Base-by-base conservation (phyloP, 2,113 vertebrate genomes). In the Caranx melampygus region DNA sequence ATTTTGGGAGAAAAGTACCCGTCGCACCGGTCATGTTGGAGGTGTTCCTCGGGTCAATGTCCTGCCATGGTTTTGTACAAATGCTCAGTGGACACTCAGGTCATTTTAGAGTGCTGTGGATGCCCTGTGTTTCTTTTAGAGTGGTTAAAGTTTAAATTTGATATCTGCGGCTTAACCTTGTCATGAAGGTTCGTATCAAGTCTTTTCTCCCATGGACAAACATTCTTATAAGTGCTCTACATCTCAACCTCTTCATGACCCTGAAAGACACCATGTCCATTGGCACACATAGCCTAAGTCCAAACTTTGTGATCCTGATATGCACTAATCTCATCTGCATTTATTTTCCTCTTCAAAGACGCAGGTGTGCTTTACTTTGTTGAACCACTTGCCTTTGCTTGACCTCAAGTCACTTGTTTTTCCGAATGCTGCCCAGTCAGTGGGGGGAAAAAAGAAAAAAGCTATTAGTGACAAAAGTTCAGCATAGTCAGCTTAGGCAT, bases 341-440 rank as follows among this genome's bases (percentile, higher is more conserved):
- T 69, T 45, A 16, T 51, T 45, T 83, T 79, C 52, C 35, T 58
- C 75, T 61, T 51, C 26, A 63, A 20, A 55, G 21, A 81, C 18
- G 62, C 13, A 16, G 62, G 51, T 47, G 59, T 47, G 18, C 4
- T 13, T 64, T 15, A 5, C 14, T 15, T 45, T 75, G 44, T 67
- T 79, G 62, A 66, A 68, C 42, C 54, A 18, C 20, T 75, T 58
- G 37, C 60, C 72, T 86, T 79, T 67, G 74, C 54, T 75, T 79
- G 78, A 79, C 71, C 63, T 64, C 12, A 75, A 58, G 31, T 42
- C n/a, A 81, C 45, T 26, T 65, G 21, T 70, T 60, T 54, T 61
- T n/a, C n/a, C 74, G 21, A 71, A 47, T 20, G 3, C 47, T 49
- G 52, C 35, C 74, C 5, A 0, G 34, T 42, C 49, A 70, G 18